These are phyloP conservation scores for Clarias gariepinus DNA, from an alignment of 2,113 vertebrate species.

Conservation along the genomic window DNA sequence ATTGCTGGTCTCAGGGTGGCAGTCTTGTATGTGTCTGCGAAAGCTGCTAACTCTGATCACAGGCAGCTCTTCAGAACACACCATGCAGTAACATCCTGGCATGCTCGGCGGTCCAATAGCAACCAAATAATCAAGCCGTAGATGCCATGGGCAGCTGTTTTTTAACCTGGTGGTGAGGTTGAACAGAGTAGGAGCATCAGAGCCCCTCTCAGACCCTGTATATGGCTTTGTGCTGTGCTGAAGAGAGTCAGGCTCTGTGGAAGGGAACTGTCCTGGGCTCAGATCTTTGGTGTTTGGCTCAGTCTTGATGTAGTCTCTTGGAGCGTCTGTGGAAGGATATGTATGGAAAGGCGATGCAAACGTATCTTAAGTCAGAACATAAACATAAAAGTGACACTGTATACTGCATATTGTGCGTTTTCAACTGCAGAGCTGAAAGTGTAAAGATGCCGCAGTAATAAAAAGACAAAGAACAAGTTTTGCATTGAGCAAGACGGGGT, in stretches of 20 bases:
- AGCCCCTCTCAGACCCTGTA: constrained; percentile 47
- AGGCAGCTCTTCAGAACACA: constrained; percentile 80
- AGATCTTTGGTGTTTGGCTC: constrained; percentile 69
- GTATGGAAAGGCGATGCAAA: neutral
- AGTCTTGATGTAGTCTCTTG: constrained; percentile 61
- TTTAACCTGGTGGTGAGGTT: constrained; percentile 63
- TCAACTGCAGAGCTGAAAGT: constrained; percentile 15
- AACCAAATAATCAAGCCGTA: constrained; percentile 86
- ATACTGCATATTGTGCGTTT: neutral
- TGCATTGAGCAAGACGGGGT: neutral
- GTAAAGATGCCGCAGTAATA: constrained; percentile 6
- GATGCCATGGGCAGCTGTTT: constrained; percentile 75
- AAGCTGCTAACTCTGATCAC: constrained; percentile 82
- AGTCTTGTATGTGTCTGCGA: constrained; percentile 83
- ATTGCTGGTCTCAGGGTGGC: constrained; percentile 80
- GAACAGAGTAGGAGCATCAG: neutral
- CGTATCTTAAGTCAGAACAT: neutral
- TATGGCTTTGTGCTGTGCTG: constrained; percentile 50
- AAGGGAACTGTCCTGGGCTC: constrained; percentile 51
- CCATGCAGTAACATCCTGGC: constrained; percentile 84
- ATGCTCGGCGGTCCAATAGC: constrained; percentile 77
- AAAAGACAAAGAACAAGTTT: constrained; percentile 5
- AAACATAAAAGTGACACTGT: neutral
- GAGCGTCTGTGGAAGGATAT: constrained; percentile 44
- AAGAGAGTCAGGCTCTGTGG: constrained; percentile 55